Evolutionary conservation across 35 echinoderm and acorn worm species (phyloP).

Genomic region (Apostichopus californicus): DNA sequence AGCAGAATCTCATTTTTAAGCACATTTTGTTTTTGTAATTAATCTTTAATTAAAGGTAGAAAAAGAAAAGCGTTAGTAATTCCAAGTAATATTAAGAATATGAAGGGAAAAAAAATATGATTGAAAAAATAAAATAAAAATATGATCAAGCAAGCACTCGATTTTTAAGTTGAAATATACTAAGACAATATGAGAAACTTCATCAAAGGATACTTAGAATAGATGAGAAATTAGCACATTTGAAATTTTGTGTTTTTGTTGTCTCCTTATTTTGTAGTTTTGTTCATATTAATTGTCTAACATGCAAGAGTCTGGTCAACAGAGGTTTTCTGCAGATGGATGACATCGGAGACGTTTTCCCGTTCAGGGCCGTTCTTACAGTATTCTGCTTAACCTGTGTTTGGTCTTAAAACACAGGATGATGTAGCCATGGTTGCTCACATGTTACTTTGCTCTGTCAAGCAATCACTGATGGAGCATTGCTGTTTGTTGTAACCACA

Average conservation of each 20-base stretch:
- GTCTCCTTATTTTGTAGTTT: background rate
- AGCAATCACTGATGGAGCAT: no score
- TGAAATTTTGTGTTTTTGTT: background rate
- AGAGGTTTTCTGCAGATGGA: no score
- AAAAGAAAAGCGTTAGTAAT: slow-evolving; percentile 38
- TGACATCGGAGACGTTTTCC: no score
- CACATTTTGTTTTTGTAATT: slow-evolving; percentile 32
- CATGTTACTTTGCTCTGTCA: no score
- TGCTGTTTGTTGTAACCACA: no score
- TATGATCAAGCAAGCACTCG: slow-evolving; percentile 27
- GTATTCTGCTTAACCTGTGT: no score
- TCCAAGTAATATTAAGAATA: slow-evolving; percentile 50
- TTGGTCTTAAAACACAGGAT: no score
- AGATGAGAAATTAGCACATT: slow-evolving; percentile 61
- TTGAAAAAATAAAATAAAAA: slow-evolving; percentile 26
- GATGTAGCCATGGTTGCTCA: no score
- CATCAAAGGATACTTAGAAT: slow-evolving; percentile 59
- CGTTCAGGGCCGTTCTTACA: no score
- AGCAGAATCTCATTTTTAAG: slow-evolving; percentile 54
- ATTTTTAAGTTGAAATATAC: slow-evolving; percentile 51
- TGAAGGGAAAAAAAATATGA: background rate
- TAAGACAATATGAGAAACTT: slow-evolving; percentile 50
- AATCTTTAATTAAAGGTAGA: slow-evolving; percentile 30
- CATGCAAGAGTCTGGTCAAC: no score
- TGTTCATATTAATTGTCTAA: no score